Conservation (phyloP, 2,797 vertebrate species). For the Microctenopoma stevenorrisi region DNA sequence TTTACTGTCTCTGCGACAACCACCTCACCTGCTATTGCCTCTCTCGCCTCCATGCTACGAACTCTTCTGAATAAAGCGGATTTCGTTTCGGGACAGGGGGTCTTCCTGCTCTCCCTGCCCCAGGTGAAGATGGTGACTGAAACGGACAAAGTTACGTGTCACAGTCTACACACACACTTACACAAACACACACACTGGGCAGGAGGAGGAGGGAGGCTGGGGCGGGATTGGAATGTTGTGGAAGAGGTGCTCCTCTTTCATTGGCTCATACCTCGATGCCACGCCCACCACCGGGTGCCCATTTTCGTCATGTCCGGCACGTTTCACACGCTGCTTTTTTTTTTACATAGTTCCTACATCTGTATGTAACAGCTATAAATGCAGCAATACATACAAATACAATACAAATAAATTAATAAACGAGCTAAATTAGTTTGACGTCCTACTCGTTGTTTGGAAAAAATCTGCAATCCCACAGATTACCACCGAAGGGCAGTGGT, state of each 20-base stretch:
- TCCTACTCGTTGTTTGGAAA: neutral
- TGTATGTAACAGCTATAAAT: no score
- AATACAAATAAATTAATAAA: neutral
- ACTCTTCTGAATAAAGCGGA: neutral
- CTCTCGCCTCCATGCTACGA: constrained; percentile 75
- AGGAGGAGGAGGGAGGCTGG: neutral
- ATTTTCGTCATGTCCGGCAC: constrained; percentile 39
- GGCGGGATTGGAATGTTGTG: constrained; percentile 64
- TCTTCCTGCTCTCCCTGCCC: constrained; percentile 43
- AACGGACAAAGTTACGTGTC: constrained; percentile 78
- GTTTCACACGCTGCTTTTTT: neutral
- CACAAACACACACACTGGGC: neutral
- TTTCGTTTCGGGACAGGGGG: neutral
- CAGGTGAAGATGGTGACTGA: constrained; percentile 38
- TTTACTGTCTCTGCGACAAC: neutral
- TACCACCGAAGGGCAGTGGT: constrained; percentile 16
- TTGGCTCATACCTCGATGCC: constrained; percentile 59
- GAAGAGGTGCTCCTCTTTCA: constrained; percentile 46
- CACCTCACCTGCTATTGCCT: constrained; percentile 75
- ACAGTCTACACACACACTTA: constrained; percentile 31
- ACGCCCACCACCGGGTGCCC: constrained; percentile 8
- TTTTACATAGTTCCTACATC: neutral
- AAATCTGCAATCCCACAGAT: neutral
- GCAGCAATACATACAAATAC: no score
- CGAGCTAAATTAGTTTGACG: neutral